These are phyloP conservation scores for Enteromius fasciolatus DNA, from an alignment of 2,797 vertebrate species.

Conservation along the genomic window DNA sequence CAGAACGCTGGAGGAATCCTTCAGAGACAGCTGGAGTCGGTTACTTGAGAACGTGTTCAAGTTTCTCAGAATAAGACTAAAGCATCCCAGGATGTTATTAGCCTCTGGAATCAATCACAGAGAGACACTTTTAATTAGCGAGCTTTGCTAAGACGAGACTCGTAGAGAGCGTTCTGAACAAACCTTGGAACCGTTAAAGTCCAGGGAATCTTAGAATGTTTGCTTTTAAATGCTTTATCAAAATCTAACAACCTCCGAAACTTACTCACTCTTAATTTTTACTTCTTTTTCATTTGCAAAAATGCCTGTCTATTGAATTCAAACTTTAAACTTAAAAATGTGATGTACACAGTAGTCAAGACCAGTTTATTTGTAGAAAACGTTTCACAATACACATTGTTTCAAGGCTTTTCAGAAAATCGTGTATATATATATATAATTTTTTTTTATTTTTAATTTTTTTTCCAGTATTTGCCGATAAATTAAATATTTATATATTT, in stretches of 20 bases:
- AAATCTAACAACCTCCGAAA: neutral
- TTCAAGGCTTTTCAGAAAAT: neutral
- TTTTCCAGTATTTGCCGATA: no score
- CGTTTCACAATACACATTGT: neutral
- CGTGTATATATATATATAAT: no score
- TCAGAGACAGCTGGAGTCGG: constrained; percentile 48
- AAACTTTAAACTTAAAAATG: neutral
- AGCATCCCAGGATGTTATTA: constrained; percentile 30
- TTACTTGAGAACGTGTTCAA: constrained; percentile 37
- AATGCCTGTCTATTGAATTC: no score
- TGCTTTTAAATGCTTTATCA: no score
- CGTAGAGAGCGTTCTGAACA: neutral
- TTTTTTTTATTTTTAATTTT: no score
- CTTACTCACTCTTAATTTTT: neutral
- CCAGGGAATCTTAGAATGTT: neutral
- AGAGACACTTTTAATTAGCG: constrained; percentile 5
- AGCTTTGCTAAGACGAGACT: neutral
- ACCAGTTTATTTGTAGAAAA: neutral
- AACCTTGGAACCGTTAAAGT: neutral
- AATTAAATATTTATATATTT: neutral
- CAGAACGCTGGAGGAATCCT: constrained; percentile 48
- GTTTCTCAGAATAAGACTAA: constrained; percentile 33
- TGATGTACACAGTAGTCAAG: neutral
- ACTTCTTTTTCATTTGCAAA: neutral
- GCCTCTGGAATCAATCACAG: constrained; percentile 17